phyloP scores from a whole-genome alignment of 2,797 vertebrate genomes.

The Sebastes dallii region DNA sequence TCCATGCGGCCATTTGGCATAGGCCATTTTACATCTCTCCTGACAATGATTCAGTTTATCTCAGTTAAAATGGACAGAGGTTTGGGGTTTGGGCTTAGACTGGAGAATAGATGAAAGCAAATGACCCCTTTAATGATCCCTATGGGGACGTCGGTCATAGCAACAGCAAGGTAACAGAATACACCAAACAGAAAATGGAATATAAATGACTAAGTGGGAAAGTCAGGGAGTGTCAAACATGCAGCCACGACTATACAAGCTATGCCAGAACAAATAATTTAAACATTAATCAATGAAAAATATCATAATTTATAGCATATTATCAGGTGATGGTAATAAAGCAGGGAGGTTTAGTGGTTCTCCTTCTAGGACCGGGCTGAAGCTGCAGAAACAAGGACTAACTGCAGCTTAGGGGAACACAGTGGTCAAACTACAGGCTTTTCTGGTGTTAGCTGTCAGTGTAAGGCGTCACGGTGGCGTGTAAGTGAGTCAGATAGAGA shows the following conservation, averaged over 20 bases:
- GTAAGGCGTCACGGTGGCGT: constrained; percentile 8
- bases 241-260: neutral
- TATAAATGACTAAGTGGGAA: neutral
- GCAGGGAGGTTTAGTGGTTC: neutral
- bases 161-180: constrained; percentile 13
- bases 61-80: neutral
- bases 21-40: neutral
- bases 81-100: neutral
- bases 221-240: neutral
- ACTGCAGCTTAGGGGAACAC: constrained; percentile 11
- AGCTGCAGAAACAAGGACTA: neutral
- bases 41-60: neutral
- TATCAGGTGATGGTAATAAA: neutral
- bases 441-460: constrained; percentile 44
- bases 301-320: neutral
- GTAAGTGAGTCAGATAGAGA: constrained; percentile 18
- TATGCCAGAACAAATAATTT: neutral
- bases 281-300: neutral
- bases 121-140: neutral
- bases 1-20: constrained; percentile 20
- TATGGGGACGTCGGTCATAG: neutral
- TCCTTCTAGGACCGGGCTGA: neutral
- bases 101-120: neutral
- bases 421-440: constrained; percentile 14
- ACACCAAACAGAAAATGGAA: neutral